phyloP scores from a whole-genome alignment of 2,113 vertebrate species.

The Alectura lathami region DNA sequence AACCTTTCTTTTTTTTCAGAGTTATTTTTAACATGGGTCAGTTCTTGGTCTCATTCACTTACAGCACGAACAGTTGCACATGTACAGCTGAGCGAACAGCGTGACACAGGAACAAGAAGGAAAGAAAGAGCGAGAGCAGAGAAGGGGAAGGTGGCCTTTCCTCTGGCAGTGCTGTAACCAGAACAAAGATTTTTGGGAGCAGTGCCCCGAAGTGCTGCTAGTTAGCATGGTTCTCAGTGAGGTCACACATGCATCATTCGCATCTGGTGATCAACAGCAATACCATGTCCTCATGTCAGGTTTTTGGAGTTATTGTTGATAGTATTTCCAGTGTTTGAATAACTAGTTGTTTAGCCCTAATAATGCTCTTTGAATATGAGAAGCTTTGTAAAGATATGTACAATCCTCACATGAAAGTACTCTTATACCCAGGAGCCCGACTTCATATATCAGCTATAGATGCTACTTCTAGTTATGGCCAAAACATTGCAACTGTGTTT shows the following conservation, averaged over 20 bases:
- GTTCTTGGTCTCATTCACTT: neutral
- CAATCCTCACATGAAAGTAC: neutral
- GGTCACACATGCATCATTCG: fast-evolving
- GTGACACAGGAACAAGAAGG: neutral
- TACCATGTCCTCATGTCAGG: neutral
- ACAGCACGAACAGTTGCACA: neutral
- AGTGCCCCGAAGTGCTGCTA: neutral
- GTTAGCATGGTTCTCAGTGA: fast-evolving
- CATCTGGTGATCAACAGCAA: neutral
- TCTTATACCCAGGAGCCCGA: neutral
- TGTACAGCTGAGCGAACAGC: neutral
- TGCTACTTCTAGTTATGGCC: neutral
- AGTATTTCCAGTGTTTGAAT: neutral
- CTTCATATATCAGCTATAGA: neutral
- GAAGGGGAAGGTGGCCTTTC: neutral
- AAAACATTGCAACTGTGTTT: neutral
- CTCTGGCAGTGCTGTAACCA: neutral
- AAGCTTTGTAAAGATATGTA: neutral
- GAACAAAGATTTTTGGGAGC: neutral
- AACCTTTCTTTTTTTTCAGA: neutral
- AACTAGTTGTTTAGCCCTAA: neutral
- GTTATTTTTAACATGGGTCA: neutral
- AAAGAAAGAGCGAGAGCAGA: neutral
- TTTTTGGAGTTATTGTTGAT: neutral
- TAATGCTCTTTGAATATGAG: neutral